A percentile compares a stretch with the other conserved stretches of the same genome.
These are phyloP conservation scores for Drosophila erecta DNA, from an alignment of 1,140 invertebrate genomes.

Conservation along the genomic window DNA sequence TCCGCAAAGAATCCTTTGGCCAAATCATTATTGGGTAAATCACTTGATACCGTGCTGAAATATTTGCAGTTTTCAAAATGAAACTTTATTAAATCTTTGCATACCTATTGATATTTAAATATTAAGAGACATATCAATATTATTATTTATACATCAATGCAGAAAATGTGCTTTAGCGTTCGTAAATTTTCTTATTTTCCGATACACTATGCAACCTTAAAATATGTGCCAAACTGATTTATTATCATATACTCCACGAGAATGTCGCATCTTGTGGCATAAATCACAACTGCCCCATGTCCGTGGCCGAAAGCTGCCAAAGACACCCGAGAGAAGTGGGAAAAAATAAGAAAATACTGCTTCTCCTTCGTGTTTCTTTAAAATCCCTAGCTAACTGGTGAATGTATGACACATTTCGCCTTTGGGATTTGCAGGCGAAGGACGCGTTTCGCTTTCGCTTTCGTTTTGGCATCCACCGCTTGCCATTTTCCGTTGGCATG, in stretches of 20 bases:
- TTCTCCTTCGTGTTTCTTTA: not conserved
- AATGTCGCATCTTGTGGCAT: slow-evolving; percentile 9
- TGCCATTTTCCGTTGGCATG: slow-evolving; percentile 18
- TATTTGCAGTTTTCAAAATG: no score
- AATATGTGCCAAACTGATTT: slow-evolving; percentile 1
- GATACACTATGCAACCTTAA: not conserved
- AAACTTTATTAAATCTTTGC: no score
- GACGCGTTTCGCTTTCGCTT: slow-evolving; percentile 19
- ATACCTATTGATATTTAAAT: no score
- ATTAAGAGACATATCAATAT: no score
- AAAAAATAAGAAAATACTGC: not conserved
- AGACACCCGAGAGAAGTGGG: not conserved
- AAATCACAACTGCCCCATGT: slow-evolving; percentile 25
- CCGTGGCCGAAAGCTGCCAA: not conserved
- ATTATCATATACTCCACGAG: slow-evolving; percentile 1
- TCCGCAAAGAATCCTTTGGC: not conserved
- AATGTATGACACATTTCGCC: slow-evolving; percentile 58
- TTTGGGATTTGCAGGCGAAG: slow-evolving; percentile 46
- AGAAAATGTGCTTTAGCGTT: no score
- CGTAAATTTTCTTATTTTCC: not conserved
- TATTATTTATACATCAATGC: no score
- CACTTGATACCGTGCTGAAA: not conserved
- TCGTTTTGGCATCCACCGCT: slow-evolving; percentile 4
- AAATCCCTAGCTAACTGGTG: slow-evolving; percentile 56
- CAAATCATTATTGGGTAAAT: not conserved